phyloP scores from a whole-genome alignment of 1,140 invertebrate genomes.

The Scaptomyza hsui region DNA sequence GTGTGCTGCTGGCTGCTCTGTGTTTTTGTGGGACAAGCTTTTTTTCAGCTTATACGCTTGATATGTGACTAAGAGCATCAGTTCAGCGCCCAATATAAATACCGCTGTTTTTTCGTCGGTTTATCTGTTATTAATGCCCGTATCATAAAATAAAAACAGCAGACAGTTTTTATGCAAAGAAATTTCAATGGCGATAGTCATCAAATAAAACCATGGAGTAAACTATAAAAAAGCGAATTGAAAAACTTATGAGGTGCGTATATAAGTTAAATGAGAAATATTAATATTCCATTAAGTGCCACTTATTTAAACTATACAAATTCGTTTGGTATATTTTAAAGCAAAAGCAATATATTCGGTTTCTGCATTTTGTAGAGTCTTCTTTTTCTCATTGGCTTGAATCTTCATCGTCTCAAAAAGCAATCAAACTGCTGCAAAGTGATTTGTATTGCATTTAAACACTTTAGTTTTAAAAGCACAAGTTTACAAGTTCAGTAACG shows the following conservation, averaged over 20 bases:
- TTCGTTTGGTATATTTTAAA: too few relatives aligned
- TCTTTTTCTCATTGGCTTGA: too few relatives aligned
- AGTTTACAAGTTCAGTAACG: neutral
- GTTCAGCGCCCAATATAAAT: constrained; percentile 32
- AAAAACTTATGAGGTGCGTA: neutral
- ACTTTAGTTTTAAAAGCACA: too few relatives aligned
- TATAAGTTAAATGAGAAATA: neutral
- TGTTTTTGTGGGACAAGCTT: neutral
- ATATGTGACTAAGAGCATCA: constrained; percentile 18
- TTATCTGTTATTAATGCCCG: constrained; percentile 68
- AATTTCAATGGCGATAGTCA: neutral
- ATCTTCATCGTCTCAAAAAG: too few relatives aligned
- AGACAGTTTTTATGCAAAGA: constrained; percentile 26
- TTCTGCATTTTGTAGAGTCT: too few relatives aligned
- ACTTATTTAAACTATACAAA: too few relatives aligned
- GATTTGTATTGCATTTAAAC: too few relatives aligned
- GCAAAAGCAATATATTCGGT: too few relatives aligned
- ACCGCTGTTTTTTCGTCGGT: constrained; percentile 52
- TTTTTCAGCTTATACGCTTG: constrained; percentile 9
- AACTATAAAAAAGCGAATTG: neutral
- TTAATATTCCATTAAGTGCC: too few relatives aligned
- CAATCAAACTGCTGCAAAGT: too few relatives aligned
- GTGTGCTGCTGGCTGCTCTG: neutral
- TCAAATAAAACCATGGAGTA: neutral
- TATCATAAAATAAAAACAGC: constrained; percentile 21